Evolutionary conservation across 2,888 invertebrate species (phyloP), one percentile per base, ranked within the genome.

Genomic region (Hirtodrosophila confusa): DNA sequence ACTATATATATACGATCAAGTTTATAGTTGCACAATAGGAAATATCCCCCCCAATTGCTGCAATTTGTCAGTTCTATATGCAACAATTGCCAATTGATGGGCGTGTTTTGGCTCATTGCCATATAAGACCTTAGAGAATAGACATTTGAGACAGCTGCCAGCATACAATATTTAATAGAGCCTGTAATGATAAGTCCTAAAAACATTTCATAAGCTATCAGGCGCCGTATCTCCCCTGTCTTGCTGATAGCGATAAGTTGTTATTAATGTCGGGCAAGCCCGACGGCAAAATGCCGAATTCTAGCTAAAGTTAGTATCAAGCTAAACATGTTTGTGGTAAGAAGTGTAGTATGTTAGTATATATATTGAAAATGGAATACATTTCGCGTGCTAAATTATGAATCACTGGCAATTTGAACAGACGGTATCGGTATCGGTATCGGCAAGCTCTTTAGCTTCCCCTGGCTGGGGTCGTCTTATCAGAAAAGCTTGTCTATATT

Each of bases 181-280:
- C 29, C 51, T 60, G 54, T 57, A 61, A 76, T 67, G 75, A 76
- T 75, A 75, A 76, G 75, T 17, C 50, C 41, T 6, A 29, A 39
- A 62, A 44, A 27, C 31, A 31, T 76, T 67, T 67, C 43, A 76
- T 51, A 75, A 71, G 51, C 50, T 40, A 17, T n/a, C 37, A 50
- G 56, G 47, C 61, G 71, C 54, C 76, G 33, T 73, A 75, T 73
- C 73, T 65, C 71, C 17, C 17, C 70, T 50, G 73, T 66, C 71
- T 39, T 58, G 49, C 67, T 75, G 78, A 76, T 78, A 78, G 57
- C 78, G 75, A 76, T 76, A 76, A 75, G 75, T 50, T 64, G 44
- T 47, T 56, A 55, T 69, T 62, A 53, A 37, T 27, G 57, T 66
- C 43, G 56, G 62, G 51, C 58, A 49, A 49, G 68, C 48, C 74